A percentile compares a stretch with the other conserved stretches of the same genome.
Evolutionary conservation across 1,140 invertebrate species (phyloP).

Genomic region (Brevipalpus yothersi): DNA sequence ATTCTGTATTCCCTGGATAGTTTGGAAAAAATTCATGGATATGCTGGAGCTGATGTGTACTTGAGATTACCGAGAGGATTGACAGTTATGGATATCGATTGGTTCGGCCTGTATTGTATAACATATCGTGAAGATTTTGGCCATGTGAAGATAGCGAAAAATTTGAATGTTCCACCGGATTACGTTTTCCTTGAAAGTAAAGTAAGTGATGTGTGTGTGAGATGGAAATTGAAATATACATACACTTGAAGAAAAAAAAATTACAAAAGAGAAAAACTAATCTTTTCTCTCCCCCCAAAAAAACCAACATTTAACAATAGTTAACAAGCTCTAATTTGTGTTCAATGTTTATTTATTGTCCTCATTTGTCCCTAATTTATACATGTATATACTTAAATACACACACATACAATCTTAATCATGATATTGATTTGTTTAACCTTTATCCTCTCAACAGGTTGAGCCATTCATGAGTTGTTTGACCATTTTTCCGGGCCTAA

Average conservation of each 20-base stretch:
- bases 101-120: conserved; percentile 55
- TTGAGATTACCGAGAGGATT: conserved; percentile 53
- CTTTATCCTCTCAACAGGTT: conserved; percentile 14
- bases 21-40: conserved; percentile 38
- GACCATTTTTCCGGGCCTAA: conserved; percentile 19
- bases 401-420: no score
- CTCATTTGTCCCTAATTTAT: no score
- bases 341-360: no score
- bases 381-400: no score
- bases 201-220: not conserved
- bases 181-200: not conserved
- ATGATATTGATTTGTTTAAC: not conserved
- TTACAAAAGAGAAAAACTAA: no score
- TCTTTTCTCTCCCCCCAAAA: no score
- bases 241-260: no score
- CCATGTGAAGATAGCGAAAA: conserved; percentile 35
- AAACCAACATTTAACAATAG: no score
- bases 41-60: conserved; percentile 43
- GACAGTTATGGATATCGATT: conserved; percentile 57
- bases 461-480: conserved; percentile 44
- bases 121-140: conserved; percentile 42
- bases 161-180: conserved; percentile 13
- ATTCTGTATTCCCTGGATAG: conserved; percentile 20
- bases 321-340: no score
- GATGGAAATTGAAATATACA: not conserved